Evolutionary conservation across 2,113 vertebrate species (phyloP), one percentile per base, ranked within the genome.

Genomic region (Mastomys natalensis): DNA sequence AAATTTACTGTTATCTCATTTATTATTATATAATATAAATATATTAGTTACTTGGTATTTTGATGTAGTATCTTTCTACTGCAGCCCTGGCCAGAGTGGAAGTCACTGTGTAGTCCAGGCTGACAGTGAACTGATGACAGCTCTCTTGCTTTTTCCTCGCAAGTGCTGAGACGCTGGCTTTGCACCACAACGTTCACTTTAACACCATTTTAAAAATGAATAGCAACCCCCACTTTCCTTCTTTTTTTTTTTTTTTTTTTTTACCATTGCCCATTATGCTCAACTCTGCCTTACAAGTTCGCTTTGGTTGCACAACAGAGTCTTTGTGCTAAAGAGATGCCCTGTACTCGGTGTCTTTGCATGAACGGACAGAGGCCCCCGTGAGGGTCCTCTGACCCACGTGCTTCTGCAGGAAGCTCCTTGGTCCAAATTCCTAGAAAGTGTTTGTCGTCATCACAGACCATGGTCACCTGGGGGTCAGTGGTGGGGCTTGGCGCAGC

Each of bases 361-460:
- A 8, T 10, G 24, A 4, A 6, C 8, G 3, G 31, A 13, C 29
- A 10, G 24, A 34, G 16, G 16, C 13, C 62, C 3, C 0, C 34
- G 34, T 45, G 2, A 29, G 21, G 9, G 3, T 51, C 51, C 86
- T 84, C 21, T 66, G 21, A 26, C 22, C 21, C 2, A 1, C 16
- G 40, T 40, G 22, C 60, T 24, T 91, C 70, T 89, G 85, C 86
- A 45, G 40, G n/a, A 64, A 3, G 19, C 24, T 66, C 58, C 43
- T 26, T 12, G 19, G 43, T 16, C 51, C 3, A 1, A 15, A 58
- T 48, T 84, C 15, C 77, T 81, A 3, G 13, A 37, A 45, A 76
- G 31, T 40, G 19, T n/a, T 45, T 29, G 78, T 58, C 17, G 37
- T 53, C 26, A 6, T 0, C 34, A 7, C 8, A 12, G 0, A 6